Base-by-base conservation (phyloP, 2,888 invertebrate genomes). In the Calameuta idolon region DNA sequence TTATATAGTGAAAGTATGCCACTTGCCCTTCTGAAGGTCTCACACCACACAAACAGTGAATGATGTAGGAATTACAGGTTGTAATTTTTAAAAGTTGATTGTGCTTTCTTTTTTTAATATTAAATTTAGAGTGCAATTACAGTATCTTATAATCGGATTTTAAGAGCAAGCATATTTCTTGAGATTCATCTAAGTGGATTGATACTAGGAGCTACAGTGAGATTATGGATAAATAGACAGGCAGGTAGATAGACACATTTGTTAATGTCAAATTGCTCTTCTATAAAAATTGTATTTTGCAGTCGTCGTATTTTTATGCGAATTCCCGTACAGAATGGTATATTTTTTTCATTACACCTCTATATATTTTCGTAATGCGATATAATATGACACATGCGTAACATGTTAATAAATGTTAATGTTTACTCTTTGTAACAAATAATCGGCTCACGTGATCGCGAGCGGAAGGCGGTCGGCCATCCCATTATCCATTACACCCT, bases 371-470 rank as follows among this genome's bases (percentile, higher is more conserved):
- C 85, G 82, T 83, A 84, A 86, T 86, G 86, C 85, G 84, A 86
- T 87, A 85, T 83, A 81, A 83, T 83, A 86, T 83, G 84, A 55
- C 55, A 86, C 84, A 85, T 87, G 85, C 88, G 85, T 88, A 87
- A 87, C 85, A 55, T 55, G 83, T 86, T 90, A 89, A 90, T 90
- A 88, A 90, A 90, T 89, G 87, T 90, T 88, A 86, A 88, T 89
- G 86, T 89, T 87, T 87, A 86, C 88, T 86, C 79, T 75, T 83
- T 79, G 79, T 84, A 85, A 86, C 86, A 88, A 87, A 87, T 86
- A 86, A 77, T 79, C 33, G 33, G 55, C 55, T 55, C 55, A 55
- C 55, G 55, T 23, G 55, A 55, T 55, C 55, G 55, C 15, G 23
- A 55, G 55, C 55, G 55, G 55, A 55, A 55, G 55, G 55, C 23